Conservation (phyloP, 2,113 vertebrate genomes). For the Gallinago undulata region DNA sequence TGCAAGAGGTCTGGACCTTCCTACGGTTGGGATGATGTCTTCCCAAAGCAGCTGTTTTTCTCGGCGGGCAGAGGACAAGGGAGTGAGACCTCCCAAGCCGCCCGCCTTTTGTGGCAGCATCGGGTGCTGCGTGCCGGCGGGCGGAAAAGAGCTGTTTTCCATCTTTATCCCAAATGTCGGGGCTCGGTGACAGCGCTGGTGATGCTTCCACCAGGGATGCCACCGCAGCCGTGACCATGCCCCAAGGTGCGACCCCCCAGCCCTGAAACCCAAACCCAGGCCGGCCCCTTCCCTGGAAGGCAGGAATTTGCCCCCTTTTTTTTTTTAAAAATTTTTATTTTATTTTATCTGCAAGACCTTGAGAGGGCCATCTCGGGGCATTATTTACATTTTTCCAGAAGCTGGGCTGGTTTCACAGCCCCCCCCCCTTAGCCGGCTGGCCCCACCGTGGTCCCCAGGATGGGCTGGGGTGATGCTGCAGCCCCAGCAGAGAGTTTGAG, state of each 20-base stretch:
- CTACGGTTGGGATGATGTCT: background rate
- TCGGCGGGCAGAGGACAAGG: background rate
- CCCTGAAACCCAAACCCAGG: background rate
- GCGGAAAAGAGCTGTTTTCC: background rate
- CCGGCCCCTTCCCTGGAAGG: background rate
- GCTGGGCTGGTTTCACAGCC: background rate
- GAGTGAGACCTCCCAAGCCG: background rate
- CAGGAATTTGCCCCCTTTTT: background rate
- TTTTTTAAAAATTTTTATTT: too few relatives aligned
- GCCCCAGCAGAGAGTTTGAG: background rate
- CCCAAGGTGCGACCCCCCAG: fast-evolving
- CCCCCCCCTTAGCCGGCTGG: fast-evolving
- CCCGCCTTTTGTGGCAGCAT: background rate
- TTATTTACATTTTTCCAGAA: background rate
- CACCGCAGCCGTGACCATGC: background rate
- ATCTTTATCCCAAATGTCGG: fast-evolving
- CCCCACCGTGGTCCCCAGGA: fast-evolving
- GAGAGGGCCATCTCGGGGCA: background rate
- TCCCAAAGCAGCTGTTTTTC: background rate
- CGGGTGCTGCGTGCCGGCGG: background rate
- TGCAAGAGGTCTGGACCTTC: background rate
- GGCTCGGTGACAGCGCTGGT: fast-evolving
- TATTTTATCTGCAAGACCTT: background rate
- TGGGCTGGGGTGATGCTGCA: fast-evolving
- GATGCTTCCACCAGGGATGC: background rate